Base-by-base conservation (phyloP, 2,888 invertebrate genomes). In the Osedax frankpressi region DNA sequence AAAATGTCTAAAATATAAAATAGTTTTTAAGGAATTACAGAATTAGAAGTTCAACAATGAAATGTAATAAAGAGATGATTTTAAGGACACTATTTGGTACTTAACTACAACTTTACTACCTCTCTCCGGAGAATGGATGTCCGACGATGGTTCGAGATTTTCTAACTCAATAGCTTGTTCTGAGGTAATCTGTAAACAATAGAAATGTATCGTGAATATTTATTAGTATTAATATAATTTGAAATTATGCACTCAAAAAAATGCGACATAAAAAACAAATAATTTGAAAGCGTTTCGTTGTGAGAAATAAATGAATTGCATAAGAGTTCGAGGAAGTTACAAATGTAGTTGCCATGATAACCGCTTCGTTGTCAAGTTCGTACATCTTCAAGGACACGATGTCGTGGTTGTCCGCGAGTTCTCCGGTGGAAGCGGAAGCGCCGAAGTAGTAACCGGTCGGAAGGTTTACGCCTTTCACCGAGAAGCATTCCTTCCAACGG, bases 361-460 rank as follows among this genome's bases (percentile, higher is more conserved):
- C 85, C 62, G 79, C 78, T 30, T 82, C 81, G 73, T 91, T 85
- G 81, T 95, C 94, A 74, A 97, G 87, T 83, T 97, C 94, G 82
- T 91, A 97, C 81, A 95, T 89, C 86, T 93, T 92, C 76, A 98
- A 88, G 1, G 93, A 90, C 76, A 93, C 87, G 76, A 98, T 88
- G 84, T 98, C 97, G 84, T 98, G 98, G 84, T 92, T 94, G 87
- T 98, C 98, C 76, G 86, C 85, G 67, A 99, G 87, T 83, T 98
- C 96, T 1, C 98, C 98, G 0, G 98, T 99, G 0, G 94, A 94
- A 0, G 98, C 94, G 0, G 94, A 90, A 2, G 93, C 87, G 1
- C 98, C 98, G 84, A 95, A 91, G 86, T 88, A 94, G 86, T 96
- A 97, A 0, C 94, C 94, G 0, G 95, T 94, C 0, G 98, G 98